Evolutionary conservation across 2,113 vertebrate genomes (phyloP).

Genomic region (Nesoenas mayeri): DNA sequence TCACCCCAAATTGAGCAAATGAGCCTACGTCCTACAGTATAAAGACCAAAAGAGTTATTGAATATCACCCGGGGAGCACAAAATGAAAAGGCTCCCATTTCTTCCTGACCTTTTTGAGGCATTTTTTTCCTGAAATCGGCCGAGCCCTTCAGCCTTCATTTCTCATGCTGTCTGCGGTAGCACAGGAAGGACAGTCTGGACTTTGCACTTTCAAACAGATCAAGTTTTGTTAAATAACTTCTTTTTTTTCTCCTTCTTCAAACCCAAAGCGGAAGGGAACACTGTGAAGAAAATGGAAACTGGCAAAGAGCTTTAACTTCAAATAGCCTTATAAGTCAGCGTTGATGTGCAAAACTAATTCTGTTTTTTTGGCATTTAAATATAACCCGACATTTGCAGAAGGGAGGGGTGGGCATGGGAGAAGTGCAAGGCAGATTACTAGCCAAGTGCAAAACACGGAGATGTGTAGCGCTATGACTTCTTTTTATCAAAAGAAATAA

Average conservation of each 20-base stretch:
- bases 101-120: constrained; percentile 80
- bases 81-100: constrained; percentile 85
- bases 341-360: constrained; percentile 13
- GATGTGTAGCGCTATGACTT: neutral
- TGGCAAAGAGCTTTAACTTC: constrained; percentile 68
- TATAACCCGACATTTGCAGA: neutral
- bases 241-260: neutral
- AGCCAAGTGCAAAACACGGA: neutral
- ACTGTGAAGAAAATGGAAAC: constrained; percentile 70
- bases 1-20: constrained; percentile 83
- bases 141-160: constrained; percentile 71
- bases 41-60: constrained; percentile 84
- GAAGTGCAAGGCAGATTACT: neutral
- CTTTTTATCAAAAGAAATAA: neutral
- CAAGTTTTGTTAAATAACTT: constrained; percentile 73
- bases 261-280: constrained; percentile 67
- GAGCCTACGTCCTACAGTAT: constrained; percentile 75
- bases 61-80: constrained; percentile 82
- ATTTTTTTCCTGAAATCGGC: constrained; percentile 61
- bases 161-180: constrained; percentile 71
- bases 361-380: constrained; percentile 27
- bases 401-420: neutral
- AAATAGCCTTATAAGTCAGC: constrained; percentile 40
- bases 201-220: constrained; percentile 79
- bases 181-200: constrained; percentile 77